Base-by-base conservation (phyloP, 1,140 invertebrate species). In the Limonius californicus region DNA sequence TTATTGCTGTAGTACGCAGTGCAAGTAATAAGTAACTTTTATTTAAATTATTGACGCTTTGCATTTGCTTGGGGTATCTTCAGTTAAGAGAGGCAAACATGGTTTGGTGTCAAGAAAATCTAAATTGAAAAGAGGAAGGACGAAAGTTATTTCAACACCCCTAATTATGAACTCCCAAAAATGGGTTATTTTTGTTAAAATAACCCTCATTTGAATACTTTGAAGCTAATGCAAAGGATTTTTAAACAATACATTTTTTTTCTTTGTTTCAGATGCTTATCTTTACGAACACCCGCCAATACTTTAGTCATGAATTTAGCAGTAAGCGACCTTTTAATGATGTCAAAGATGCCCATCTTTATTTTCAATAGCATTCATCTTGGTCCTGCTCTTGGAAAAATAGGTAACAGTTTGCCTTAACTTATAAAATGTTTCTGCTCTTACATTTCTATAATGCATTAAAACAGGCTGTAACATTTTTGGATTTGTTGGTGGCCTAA, bases 271-370 rank as follows among this genome's bases (percentile, higher is more conserved):
- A 90, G 89, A 69, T 87, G 85, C 62, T 84, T 85, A 67, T 81
- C 82, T 0, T 76, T 92, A 32, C 79, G 87, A 32, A 91, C 89
- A 1, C 85, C 89, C 9, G 87, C 89, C 1, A 91, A 91, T 69
- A 87, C 87, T 66, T 76, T 92, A 14, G 83, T 92, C 12, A 81
- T 89, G 43, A 91, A 91, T 74, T 80, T 92, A 65, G 89, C 89
- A 11, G 74, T 90, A 14, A 89, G 87, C 69, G 90, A 92, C 76
- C 82, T 87, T 59, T 65, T 88, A 23, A 87, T 89, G 82, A 79
- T 88, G 42, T 72, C 80, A 11, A 87, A 89, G 75, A 85, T 83
- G 57, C 87, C 87, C 0, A 78, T 90, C 53, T 88, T 89, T 68
- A 83, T 89, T 32, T 87, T 84, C 74, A 89, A 89, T 74, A 86